These are phyloP conservation scores for Siniperca scherzeri DNA, from an alignment of 2,797 vertebrate genomes.

Conservation along the genomic window DNA sequence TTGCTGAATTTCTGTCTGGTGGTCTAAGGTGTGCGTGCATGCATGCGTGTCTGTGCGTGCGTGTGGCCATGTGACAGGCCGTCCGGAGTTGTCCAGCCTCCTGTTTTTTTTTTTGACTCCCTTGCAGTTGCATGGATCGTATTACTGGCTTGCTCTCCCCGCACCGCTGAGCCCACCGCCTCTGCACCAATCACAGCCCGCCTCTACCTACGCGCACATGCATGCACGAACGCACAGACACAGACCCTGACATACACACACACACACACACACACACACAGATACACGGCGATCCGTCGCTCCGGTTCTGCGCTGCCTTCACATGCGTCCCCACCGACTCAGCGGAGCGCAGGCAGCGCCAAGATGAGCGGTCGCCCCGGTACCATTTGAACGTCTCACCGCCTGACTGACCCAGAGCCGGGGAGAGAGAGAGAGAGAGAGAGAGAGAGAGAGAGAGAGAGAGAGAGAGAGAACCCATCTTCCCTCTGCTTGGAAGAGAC, in stretches of 20 bases:
- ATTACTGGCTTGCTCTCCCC: conserved; percentile 79
- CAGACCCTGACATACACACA: conserved; percentile 23
- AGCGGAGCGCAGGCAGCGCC: conserved; percentile 72
- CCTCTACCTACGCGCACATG: conserved; percentile 53
- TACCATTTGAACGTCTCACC: conserved; percentile 69
- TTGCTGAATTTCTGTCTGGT: conserved; percentile 24
- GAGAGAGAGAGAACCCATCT: conserved; percentile 57
- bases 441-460: conserved; percentile 30
- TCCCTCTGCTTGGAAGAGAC: conserved; percentile 58
- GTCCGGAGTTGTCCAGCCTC: conserved; percentile 69
- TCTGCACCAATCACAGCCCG: conserved; percentile 79
- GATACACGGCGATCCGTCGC: conserved; percentile 43
- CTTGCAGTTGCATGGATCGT: conserved; percentile 77
- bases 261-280: conserved; percentile 4
- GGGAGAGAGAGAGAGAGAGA: conserved; percentile 27
- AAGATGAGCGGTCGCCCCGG: conserved; percentile 80
- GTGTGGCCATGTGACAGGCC: conserved; percentile 78
- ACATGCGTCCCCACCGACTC: conserved; percentile 64
- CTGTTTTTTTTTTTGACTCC: conserved; percentile 69
- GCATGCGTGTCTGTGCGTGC: conserved; percentile 25
- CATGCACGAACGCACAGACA: conserved; percentile 45
- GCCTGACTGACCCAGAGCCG: conserved; percentile 73
- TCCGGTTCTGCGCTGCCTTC: conserved; percentile 54
- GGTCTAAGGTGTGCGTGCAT: conserved; percentile 2
- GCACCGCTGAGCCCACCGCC: conserved; percentile 78